Evolutionary conservation across 2,113 vertebrate genomes (phyloP).

Genomic region (Caretta caretta): DNA sequence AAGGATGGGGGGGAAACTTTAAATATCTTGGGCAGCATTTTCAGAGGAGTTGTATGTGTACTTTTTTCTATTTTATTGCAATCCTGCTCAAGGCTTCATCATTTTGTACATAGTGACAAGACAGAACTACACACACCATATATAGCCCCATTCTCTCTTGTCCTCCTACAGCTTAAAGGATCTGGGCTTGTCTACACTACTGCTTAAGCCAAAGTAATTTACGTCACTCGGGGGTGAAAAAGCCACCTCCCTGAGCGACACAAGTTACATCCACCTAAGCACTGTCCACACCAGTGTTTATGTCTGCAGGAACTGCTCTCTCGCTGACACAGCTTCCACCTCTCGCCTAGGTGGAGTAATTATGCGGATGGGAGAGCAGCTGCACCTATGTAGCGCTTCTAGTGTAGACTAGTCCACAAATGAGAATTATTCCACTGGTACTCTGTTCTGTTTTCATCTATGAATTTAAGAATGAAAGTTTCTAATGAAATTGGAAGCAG

Average conservation of each 20-base stretch:
- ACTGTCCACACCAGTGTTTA: too few relatives aligned
- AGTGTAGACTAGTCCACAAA: background rate
- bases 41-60: background rate
- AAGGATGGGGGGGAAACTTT: background rate
- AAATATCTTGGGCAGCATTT: background rate
- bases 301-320: too few relatives aligned
- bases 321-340: too few relatives aligned
- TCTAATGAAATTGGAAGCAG: background rate
- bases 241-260: too few relatives aligned
- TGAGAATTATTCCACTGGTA: background rate
- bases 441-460: background rate
- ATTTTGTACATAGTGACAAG: background rate
- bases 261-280: too few relatives aligned
- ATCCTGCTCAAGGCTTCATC: background rate
- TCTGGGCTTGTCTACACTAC: background rate
- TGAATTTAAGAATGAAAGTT: background rate
- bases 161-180: background rate
- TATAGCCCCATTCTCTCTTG: background rate
- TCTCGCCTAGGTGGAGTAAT: too few relatives aligned
- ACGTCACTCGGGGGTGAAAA: too few relatives aligned
- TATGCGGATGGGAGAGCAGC: too few relatives aligned
- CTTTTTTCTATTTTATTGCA: background rate
- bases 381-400: too few relatives aligned
- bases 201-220: too few relatives aligned
- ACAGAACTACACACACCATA: background rate